Conservation (phyloP, 2,888 invertebrate species). For the Dinocampus coccinellae region DNA sequence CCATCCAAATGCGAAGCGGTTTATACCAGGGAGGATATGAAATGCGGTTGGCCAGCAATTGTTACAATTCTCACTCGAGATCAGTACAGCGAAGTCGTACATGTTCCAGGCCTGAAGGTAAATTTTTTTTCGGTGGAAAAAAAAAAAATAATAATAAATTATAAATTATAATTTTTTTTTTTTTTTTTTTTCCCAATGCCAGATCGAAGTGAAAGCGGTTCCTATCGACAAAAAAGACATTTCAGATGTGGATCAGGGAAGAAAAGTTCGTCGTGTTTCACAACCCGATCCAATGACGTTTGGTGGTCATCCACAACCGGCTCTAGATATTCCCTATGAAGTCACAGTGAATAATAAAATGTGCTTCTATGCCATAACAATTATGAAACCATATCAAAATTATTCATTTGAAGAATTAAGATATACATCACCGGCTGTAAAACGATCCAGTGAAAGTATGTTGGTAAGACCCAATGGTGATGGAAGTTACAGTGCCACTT, state of each 20-base stretch:
- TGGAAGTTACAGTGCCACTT: slow-evolving; percentile 86
- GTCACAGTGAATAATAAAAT: slow-evolving; percentile 90
- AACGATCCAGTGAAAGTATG: slow-evolving; percentile 84
- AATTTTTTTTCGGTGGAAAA: slow-evolving; percentile 47
- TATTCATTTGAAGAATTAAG: slow-evolving; percentile 97
- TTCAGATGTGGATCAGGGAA: slow-evolving; percentile 73
- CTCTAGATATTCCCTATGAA: slow-evolving; percentile 83
- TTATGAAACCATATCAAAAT: slow-evolving; percentile 94
- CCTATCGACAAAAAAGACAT: slow-evolving; percentile 79
- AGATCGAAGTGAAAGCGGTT: slow-evolving; percentile 81
- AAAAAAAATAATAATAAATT: neutral
- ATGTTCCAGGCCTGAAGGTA: slow-evolving; percentile 88
- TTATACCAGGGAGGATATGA: slow-evolving; percentile 78
- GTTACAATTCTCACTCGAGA: slow-evolving; percentile 87
- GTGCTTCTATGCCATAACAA: slow-evolving; percentile 94
- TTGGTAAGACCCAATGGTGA: slow-evolving; percentile 82
- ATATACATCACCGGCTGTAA: slow-evolving; percentile 77
- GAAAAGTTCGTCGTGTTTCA: slow-evolving; percentile 73
- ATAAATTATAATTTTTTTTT: neutral
- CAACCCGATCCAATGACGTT: slow-evolving; percentile 74
- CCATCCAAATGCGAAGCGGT: slow-evolving; percentile 88
- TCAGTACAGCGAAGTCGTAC: slow-evolving; percentile 91
- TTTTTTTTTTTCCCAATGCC: slow-evolving; percentile 32
- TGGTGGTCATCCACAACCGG: slow-evolving; percentile 76
- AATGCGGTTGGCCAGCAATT: slow-evolving; percentile 87